Conservation (phyloP, 2,113 vertebrate genomes). For the Philantomba maxwellii region DNA sequence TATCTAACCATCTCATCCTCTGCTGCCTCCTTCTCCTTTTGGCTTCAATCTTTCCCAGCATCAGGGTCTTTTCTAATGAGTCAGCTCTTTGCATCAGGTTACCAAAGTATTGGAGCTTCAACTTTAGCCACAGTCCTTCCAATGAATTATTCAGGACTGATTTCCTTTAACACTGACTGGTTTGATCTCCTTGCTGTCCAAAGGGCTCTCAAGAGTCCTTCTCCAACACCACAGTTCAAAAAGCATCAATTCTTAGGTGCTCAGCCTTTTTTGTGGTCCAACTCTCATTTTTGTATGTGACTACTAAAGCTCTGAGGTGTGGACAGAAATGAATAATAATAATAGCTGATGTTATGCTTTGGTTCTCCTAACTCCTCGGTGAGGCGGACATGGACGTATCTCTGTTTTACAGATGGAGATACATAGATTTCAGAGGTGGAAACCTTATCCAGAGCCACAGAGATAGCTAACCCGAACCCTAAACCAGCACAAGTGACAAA, state of each 20-base stretch:
- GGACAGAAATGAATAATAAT: not conserved
- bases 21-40: not conserved
- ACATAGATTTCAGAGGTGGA: not conserved
- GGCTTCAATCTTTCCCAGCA: not conserved
- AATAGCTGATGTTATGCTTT: fast-evolving
- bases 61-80: not conserved
- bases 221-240: not conserved
- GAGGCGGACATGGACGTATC: not conserved
- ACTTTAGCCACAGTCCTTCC: not conserved
- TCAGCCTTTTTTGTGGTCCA: not conserved
- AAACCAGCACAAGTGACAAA: not conserved
- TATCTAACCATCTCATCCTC: not conserved
- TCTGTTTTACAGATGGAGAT: not conserved
- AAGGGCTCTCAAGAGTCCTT: not conserved
- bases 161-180: not conserved
- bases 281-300: not conserved
- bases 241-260: not conserved
- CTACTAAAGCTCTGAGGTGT: not conserved
- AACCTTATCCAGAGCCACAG: not conserved
- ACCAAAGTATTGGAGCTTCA: not conserved
- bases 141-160: not conserved
- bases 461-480: not conserved
- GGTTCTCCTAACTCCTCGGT: not conserved
- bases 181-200: not conserved
- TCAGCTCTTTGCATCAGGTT: not conserved